These are phyloP conservation scores for Bolinopsis microptera DNA, from an alignment of 37 sponge, comb jelly and placozoan species.

Conservation along the genomic window DNA sequence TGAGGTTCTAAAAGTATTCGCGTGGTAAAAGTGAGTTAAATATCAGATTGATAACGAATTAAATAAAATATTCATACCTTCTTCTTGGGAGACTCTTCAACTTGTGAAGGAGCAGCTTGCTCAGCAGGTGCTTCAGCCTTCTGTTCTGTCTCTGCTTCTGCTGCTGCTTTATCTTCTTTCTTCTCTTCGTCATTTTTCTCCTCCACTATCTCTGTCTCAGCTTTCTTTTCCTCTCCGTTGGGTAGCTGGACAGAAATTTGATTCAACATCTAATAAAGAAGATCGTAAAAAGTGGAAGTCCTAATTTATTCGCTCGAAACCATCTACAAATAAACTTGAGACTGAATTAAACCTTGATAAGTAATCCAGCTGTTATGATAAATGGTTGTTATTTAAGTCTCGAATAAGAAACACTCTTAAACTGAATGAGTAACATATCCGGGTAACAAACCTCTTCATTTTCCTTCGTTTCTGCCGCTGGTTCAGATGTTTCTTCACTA, in stretches of 20 bases:
- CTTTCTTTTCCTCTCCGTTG: neutral
- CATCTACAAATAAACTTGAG: no score
- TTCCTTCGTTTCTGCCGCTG: neutral
- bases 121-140: constrained; percentile 1
- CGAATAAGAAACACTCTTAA: no score
- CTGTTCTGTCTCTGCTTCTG: neutral
- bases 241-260: neutral
- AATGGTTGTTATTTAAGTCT: no score
- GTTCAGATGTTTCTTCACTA: neutral
- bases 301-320: no score
- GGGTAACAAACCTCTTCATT: neutral
- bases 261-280: no score
- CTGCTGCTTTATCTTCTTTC: neutral
- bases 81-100: neutral
- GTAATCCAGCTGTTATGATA: no score
- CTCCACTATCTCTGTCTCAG: neutral
- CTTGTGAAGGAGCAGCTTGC: neutral
- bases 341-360: no score
- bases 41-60: no score
- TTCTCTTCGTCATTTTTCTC: neutral
- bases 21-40: neutral
- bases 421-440: no score
- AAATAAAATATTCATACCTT: neutral
- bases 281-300: no score
- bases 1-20: neutral